Base-by-base conservation (phyloP, 1,140 invertebrate genomes). In the Drosophila albomicans region DNA sequence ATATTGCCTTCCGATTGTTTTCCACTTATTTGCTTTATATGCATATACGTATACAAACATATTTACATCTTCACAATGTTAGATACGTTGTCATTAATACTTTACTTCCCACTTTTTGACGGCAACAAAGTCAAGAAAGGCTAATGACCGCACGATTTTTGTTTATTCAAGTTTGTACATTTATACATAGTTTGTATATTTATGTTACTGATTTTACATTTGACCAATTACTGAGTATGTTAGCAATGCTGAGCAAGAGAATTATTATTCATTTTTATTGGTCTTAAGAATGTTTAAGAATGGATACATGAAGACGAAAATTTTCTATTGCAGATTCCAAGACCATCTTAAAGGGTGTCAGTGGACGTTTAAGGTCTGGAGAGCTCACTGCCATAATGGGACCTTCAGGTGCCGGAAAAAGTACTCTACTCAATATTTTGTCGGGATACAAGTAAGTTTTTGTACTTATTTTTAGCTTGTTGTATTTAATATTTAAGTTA, bases 321-420 rank as follows among this genome's bases (percentile, higher is more conserved):
- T 54, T 7, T n/a, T 6, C 32, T 38, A 35, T 56, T 69, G 3
- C 93, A 97, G 96, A 95, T 94, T 94, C 94, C 73, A 98, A 98
- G 93, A 95, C 94, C 15, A 98, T 98, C 78, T 93, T 98, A 48
- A 97, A 97, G 93, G 95, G 95, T 41, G 96, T 97, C 62, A 97
- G 96, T 69, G 97, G 97, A 11, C 94, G 95, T 69, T 94, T 98
- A 64, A 94, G 95, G 30, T 97, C 97, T 13, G 96, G 97, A 13
- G 96, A 98, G 91, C 94, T 98, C 65, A 98, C 97, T 15, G 97
- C 97, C 73, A 98, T 99, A 80, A 98, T 98, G 97, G 97, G 98
- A 7, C 97, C 97, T 13, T 98, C 97, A 0, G 97, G 97, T 15
- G 97, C 97, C 64, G 97, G 97, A 68, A 98, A 98, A 93, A 97